Evolutionary conservation across 2,797 vertebrate species (phyloP).

Genomic region (Arvicola amphibius): DNA sequence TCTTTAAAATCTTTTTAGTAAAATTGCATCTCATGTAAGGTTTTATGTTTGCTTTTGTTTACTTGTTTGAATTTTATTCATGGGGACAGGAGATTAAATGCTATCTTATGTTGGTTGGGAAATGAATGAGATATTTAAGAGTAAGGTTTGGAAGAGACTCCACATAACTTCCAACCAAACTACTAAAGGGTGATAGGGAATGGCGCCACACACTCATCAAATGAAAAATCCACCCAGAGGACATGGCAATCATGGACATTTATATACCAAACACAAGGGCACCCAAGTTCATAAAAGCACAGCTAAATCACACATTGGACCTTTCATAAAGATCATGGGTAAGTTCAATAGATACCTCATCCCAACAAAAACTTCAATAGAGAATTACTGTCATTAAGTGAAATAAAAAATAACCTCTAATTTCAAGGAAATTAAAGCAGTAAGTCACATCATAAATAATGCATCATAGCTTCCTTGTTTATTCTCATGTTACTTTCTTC

Average conservation of each 20-base stretch:
- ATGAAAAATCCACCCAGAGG: neutral
- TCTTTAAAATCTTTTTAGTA: neutral
- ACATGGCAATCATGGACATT: neutral
- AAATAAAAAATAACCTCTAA: neutral
- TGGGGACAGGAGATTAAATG: neutral
- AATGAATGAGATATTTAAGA: neutral
- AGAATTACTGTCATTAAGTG: neutral
- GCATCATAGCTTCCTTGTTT: neutral
- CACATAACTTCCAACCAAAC: neutral
- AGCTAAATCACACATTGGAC: neutral
- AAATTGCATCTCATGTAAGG: neutral
- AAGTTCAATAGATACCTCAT: neutral
- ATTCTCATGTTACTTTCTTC: neutral
- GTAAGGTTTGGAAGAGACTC: neutral
- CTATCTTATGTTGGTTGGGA: neutral
- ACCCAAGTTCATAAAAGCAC: neutral
- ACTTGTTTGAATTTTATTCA: neutral
- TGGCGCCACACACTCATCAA: neutral
- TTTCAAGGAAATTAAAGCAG: neutral
- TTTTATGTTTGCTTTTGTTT: neutral
- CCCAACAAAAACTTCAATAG: neutral
- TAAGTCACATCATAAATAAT: neutral
- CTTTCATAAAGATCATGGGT: neutral
- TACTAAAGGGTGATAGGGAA: neutral
- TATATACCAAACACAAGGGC: neutral